A percentile compares a stretch with the other conserved stretches of the same genome.
phyloP scores from a whole-genome alignment of 2,888 invertebrate species.

The Scaptomyza flava region DNA sequence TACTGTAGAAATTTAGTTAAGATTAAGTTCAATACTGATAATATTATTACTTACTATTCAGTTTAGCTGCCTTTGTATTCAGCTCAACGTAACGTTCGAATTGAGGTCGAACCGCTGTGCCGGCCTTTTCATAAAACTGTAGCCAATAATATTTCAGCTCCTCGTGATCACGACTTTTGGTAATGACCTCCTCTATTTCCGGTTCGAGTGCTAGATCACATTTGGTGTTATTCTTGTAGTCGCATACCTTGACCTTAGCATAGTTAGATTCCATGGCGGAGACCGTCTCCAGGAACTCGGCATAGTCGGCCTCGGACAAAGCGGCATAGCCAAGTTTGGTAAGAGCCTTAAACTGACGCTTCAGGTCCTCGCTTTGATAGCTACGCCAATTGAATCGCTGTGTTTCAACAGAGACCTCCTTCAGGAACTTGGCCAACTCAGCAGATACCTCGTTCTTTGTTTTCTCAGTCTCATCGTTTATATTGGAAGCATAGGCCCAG shows the following conservation, averaged over 20 bases:
- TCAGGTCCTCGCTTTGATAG: constrained; percentile 88
- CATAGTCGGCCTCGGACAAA: constrained; percentile 88
- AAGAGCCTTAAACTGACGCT: constrained; percentile 90
- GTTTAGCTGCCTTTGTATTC: constrained; percentile 89
- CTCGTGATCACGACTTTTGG: constrained; percentile 90
- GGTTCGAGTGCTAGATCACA: constrained; percentile 91
- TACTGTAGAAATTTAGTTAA: neutral
- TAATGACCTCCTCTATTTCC: constrained; percentile 89
- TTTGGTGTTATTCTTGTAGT: constrained; percentile 87
- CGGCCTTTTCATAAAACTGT: constrained; percentile 91
- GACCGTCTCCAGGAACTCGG: constrained; percentile 87
- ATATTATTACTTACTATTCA: constrained; percentile 86
- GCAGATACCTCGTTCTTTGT: constrained; percentile 82
- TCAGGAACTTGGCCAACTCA: constrained; percentile 82
- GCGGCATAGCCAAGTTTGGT: constrained; percentile 90
- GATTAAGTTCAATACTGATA: neutral
- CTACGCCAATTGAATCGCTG: constrained; percentile 89
- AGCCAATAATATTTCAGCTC: constrained; percentile 92
- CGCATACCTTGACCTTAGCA: constrained; percentile 91
- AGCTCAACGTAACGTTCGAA: constrained; percentile 89
- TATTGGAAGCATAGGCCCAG: constrained; percentile 91
- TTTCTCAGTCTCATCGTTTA: constrained; percentile 89
- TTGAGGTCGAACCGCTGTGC: constrained; percentile 87
- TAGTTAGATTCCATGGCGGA: constrained; percentile 91
- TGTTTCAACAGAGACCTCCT: constrained; percentile 81